These are phyloP conservation scores for Hirundichthys speculiger DNA, from an alignment of 2,113 vertebrate genomes.

Conservation along the genomic window DNA sequence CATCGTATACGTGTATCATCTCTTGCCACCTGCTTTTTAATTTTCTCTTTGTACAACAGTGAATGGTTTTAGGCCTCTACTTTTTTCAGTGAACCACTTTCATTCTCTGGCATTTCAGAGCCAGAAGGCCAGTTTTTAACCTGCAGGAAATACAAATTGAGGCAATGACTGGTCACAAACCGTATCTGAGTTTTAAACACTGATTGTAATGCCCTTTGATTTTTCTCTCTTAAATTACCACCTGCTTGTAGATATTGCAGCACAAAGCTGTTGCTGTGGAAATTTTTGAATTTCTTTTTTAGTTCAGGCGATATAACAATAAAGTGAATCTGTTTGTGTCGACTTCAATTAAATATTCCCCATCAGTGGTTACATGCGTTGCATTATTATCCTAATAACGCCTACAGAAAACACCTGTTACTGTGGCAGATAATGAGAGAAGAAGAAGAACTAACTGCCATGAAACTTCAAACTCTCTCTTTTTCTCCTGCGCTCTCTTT, in stretches of 20 bases:
- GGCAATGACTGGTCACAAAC: background rate
- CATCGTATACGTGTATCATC: no score
- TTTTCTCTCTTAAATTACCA: constrained; percentile 31
- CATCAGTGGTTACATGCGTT: constrained; percentile 51
- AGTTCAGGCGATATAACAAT: constrained; percentile 49
- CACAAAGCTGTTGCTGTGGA: constrained; percentile 13
- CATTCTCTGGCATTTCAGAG: constrained; percentile 26
- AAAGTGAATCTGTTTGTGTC: constrained; percentile 51
- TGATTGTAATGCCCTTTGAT: background rate
- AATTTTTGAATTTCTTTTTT: constrained; percentile 43
- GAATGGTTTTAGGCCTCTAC: constrained; percentile 19
- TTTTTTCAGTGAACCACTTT: constrained; percentile 34
- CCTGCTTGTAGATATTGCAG: constrained; percentile 6
- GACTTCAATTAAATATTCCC: constrained; percentile 58
- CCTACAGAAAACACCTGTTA: constrained; percentile 55
- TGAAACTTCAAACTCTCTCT: constrained; percentile 41
- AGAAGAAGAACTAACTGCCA: constrained; percentile 37
- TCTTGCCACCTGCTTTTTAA: constrained; percentile 58
- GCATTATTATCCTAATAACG: constrained; percentile 47
- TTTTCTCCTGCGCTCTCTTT: constrained; percentile 12
- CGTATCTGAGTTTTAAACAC: no score
- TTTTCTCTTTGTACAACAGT: constrained; percentile 37
- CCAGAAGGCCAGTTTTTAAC: constrained; percentile 23
- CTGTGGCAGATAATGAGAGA: constrained; percentile 54
- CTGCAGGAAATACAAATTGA: constrained; percentile 2